Percentiles rank a stretch among this genome's conserved stretches.
These are phyloP conservation scores for Apostichopus japonicus DNA, from an alignment of 35 echinoderm and acorn worm species.

Conservation along the genomic window DNA sequence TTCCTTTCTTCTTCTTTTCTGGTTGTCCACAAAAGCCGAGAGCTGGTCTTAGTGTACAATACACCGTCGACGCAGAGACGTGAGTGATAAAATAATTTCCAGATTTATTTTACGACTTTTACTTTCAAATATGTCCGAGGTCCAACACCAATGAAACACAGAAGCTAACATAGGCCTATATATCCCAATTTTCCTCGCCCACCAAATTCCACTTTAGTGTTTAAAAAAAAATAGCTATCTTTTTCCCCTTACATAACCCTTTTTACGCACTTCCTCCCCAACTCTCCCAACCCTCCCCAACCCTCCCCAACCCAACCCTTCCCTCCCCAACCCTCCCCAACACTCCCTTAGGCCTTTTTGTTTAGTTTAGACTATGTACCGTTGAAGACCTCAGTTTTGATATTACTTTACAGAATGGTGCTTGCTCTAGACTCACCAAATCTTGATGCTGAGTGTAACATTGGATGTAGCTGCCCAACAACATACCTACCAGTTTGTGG, in stretches of 20 bases:
- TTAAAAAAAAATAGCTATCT: too few species aligned
- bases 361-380: background rate
- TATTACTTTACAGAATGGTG: background rate
- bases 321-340: too few species aligned
- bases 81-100: background rate
- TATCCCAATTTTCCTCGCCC: too few species aligned
- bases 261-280: too few species aligned
- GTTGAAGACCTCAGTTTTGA: background rate
- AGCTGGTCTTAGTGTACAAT: conserved; percentile 64
- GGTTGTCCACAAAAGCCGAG: conserved; percentile 76
- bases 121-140: too few species aligned
- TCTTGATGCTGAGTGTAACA: conserved; percentile 54
- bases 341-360: background rate
- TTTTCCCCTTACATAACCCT: too few species aligned
- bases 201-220: too few species aligned
- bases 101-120: too few species aligned
- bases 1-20: conserved; percentile 60
- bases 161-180: too few species aligned
- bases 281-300: too few species aligned
- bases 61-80: background rate
- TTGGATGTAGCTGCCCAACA: conserved; percentile 55
- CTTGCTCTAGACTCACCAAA: background rate
- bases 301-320: too few species aligned
- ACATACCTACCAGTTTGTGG: conserved; percentile 72
- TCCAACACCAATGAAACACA: too few species aligned